Evolutionary conservation across 2,113 vertebrate species (phyloP), one percentile per base, ranked within the genome.

Genomic region (Gyps fulvus): DNA sequence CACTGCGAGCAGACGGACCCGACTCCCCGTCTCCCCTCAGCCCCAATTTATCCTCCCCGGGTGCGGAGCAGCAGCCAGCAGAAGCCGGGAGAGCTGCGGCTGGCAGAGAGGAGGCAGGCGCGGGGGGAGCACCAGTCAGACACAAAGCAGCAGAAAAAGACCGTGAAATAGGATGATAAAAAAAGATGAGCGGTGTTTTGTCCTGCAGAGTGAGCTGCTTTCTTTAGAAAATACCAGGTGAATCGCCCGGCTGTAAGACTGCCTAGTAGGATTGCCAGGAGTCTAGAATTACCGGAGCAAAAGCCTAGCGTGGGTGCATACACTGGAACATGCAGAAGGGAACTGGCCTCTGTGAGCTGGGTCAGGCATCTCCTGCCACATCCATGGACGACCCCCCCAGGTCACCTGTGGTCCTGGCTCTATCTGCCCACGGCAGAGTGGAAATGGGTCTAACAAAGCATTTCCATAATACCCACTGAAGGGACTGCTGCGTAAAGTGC

Each of bases 121-220:
- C 0, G 0, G 14, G 26, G 49, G n/a, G 26, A 87, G 50, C 0
- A 3, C 27, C 26, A 16, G 59, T 11, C 76, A 87, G 83, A 54
- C 77, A 89, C 36, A 70, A 76, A 78, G 47, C 55, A 93, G 52
- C 36, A 81, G 57, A 70, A 89, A 71, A 89, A 90, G n/a, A 80
- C 15, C 1, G 1, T 58, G 83, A 72, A 87, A 78, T 4, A 25
- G 52, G 55, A 70, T 83, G 55, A 94, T 20, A 42, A 76, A 74
- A 49, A 54, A 59, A 45, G 7, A 55, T 36, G 10, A 62, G 57
- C 67, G 5, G n/a, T n/a, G 20, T 67, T 94, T 74, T 90, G 45
- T 89, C 52, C 93, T 81, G 72, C 47, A 55, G 52, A 72, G 73
- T 0, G 1, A 85, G 74, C 38, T 72, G 47, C 50, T 93, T 87